phyloP scores from a whole-genome alignment of 2,113 vertebrate genomes.

The Aphyosemion australe region DNA sequence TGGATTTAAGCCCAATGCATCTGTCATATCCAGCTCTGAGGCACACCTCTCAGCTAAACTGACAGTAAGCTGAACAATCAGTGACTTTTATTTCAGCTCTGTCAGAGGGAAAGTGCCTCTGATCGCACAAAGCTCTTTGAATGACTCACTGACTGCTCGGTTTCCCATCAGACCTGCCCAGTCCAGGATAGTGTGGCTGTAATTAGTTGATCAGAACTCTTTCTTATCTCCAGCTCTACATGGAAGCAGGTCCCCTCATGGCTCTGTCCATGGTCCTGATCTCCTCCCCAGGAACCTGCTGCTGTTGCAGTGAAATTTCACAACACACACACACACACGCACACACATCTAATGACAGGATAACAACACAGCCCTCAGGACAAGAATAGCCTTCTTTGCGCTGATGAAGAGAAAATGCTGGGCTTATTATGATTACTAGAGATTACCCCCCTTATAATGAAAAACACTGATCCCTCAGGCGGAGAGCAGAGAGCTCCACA shows the following conservation, averaged over 20 bases:
- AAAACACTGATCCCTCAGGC: slow-evolving; percentile 45
- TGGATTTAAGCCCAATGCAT: too few relatives aligned
- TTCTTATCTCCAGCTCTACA: slow-evolving; percentile 36
- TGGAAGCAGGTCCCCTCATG: slow-evolving; percentile 26
- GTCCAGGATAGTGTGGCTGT: slow-evolving; percentile 14
- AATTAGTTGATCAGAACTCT: slow-evolving; percentile 38
- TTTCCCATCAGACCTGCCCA: slow-evolving; percentile 2
- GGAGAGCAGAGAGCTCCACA: slow-evolving; percentile 29
- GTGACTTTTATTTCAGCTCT: too few relatives aligned
- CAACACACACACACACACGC: slow-evolving; percentile 15
- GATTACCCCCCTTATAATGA: slow-evolving; percentile 52
- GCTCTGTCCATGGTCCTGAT: slow-evolving; percentile 33
- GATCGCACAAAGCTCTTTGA: neutral
- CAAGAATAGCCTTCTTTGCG: slow-evolving; percentile 46
- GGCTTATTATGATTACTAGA: slow-evolving; percentile 63
- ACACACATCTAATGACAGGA: slow-evolving; percentile 38
- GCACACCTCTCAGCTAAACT: too few relatives aligned
- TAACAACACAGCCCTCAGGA: slow-evolving; percentile 41
- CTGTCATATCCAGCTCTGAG: too few relatives aligned
- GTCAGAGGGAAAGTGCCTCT: too few relatives aligned
- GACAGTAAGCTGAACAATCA: too few relatives aligned
- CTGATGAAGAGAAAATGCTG: slow-evolving; percentile 58
- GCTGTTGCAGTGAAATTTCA: slow-evolving; percentile 11
- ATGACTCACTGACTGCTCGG: neutral
- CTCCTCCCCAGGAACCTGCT: slow-evolving; percentile 14